Conservation (phyloP, 2,113 vertebrate species). For the Erythrolamprus reginae region DNA sequence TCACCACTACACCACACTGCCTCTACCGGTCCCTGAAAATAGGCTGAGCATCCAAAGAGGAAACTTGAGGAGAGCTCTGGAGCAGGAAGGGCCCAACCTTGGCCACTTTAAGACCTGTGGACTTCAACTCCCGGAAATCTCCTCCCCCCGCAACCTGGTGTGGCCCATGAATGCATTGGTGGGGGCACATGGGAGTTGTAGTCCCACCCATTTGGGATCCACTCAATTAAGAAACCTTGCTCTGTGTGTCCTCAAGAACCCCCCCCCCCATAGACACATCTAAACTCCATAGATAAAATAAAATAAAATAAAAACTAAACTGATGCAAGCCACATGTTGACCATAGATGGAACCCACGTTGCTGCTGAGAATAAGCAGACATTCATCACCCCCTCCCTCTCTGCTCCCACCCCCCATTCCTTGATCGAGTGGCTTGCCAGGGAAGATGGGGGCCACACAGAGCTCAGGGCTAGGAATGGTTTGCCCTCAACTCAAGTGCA, state of each 20-base stretch:
- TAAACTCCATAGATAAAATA: too few relatives aligned
- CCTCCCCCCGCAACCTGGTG: background rate
- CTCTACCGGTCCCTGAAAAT: background rate
- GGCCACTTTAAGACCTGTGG: background rate
- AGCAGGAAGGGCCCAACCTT: too few relatives aligned
- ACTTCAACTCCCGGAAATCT: background rate
- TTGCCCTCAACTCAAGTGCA: background rate
- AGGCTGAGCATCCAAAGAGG: background rate
- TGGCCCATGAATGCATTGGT: background rate
- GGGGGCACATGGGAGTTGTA: background rate
- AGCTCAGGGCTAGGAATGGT: too few relatives aligned
- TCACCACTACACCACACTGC: background rate
- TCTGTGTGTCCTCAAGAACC: background rate
- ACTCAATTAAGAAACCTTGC: background rate
- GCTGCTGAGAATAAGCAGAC: background rate
- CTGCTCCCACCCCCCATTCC: background rate
- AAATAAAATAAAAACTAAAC: too few relatives aligned
- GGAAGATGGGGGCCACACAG: background rate
- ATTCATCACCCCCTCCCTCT: background rate
- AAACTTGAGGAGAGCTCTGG: background rate
- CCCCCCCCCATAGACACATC: background rate
- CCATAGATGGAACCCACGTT: background rate
- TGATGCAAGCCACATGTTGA: background rate
- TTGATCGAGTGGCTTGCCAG: background rate
- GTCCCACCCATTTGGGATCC: background rate